Base-by-base conservation (phyloP, 2,113 vertebrate genomes). In the Leptobrachium leishanense region DNA sequence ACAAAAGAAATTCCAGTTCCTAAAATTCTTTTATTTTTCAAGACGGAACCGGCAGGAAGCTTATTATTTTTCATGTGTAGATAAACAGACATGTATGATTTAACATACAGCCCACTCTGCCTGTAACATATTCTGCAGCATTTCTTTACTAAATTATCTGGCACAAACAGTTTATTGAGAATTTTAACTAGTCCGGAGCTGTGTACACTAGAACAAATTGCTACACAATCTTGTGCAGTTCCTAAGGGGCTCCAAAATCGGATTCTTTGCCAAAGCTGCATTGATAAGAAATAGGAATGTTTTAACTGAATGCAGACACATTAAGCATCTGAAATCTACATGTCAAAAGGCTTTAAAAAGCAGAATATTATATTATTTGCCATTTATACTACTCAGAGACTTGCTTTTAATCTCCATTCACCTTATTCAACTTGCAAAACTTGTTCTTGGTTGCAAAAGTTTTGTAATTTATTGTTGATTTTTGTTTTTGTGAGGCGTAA, bases 11-110 rank as follows among this genome's bases (percentile, higher is more conserved):
- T 70, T 70, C 67, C 43, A 70, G 75, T 63, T 70, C 75, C 67
- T 63, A 70, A 77, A 62, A 70, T 70, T 70, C 54, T 70, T 77
- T 77, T 70, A 62, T 77, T 62, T 31, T 42, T 66, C 75, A 70
- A 77, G 75, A 77, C 43, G 67, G 11, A 44, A 70, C 75, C 70
- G 68, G 75, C 75, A 77, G 66, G 75, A 70, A 77, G 55, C 55
- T 69, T 63, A 67, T 70, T 77, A 63, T 77, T 77, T 62, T 70
- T 77, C 75, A 70, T 59, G 67, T 70, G 75, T 62, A 77, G 75
- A 77, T 77, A 70, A 77, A 77, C 67, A 70, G 75, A 70, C 75
- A 70, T 77, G 75, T 70, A 77, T 77, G 75, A 70, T 63, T 77
- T 77, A 70, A 77, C n/a, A 41, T 59, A 43, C 75, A 77, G 59